Evolutionary conservation across 1,140 invertebrate genomes (phyloP).

Genomic region (Pygmarrhopalites habei): DNA sequence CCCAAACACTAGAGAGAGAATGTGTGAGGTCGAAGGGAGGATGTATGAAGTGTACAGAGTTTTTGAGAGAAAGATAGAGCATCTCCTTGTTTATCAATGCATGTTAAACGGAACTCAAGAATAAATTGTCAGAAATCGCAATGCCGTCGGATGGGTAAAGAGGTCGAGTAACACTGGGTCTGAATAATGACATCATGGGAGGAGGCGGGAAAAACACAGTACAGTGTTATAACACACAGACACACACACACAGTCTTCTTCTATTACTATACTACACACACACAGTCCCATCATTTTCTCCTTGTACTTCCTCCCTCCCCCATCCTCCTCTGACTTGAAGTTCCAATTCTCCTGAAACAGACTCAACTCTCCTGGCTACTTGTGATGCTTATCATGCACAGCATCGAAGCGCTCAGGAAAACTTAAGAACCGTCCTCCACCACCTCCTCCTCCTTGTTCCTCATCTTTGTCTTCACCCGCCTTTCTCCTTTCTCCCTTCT

Average conservation of each 20-base stretch:
- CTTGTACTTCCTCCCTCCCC: neutral
- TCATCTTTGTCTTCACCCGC: slow-evolving; percentile 5
- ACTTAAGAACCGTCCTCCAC: slow-evolving; percentile 11
- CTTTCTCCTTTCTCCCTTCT: too few relatives aligned
- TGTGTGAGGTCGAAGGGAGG: too few relatives aligned
- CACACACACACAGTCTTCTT: neutral
- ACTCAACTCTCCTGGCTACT: slow-evolving; percentile 8
- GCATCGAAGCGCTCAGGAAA: slow-evolving; percentile 10
- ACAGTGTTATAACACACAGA: too few relatives aligned
- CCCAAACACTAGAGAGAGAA: too few relatives aligned
- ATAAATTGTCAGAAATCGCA: slow-evolving; percentile 6
- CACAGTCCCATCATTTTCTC: too few relatives aligned
- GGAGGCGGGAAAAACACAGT: neutral
- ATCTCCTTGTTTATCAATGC: slow-evolving; percentile 2
- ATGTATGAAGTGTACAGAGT: too few relatives aligned
- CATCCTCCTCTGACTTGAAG: neutral
- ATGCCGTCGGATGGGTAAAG: slow-evolving; percentile 4
- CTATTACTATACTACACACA: too few relatives aligned
- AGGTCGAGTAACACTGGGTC: slow-evolving; percentile 1
- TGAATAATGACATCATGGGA: slow-evolving; percentile 2
- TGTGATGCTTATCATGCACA: slow-evolving; percentile 15
- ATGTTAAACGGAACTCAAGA: neutral
- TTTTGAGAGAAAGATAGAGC: too few relatives aligned
- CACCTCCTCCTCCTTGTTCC: neutral
- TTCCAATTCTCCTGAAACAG: neutral